These are phyloP conservation scores for Galemys pyrenaicus DNA, from an alignment of 2,113 vertebrate species.

Conservation along the genomic window DNA sequence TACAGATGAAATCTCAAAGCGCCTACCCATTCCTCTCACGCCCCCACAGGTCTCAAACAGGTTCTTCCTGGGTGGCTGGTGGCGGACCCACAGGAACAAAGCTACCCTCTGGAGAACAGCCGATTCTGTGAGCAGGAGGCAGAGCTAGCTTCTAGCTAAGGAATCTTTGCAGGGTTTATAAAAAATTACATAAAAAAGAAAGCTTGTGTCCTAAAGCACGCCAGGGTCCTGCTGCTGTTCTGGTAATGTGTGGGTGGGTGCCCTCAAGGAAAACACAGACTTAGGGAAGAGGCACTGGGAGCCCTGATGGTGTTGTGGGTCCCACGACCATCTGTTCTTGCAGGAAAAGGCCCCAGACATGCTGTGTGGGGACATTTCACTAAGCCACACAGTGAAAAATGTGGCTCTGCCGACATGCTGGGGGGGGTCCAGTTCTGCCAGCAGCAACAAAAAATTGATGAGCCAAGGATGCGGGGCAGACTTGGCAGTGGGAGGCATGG, in stretches of 20 bases:
- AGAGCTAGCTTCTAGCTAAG: conserved; percentile 65
- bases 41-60: conserved; percentile 78
- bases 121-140: conserved; percentile 58
- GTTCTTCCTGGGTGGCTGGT: conserved; percentile 76
- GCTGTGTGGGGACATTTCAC: conserved; percentile 22
- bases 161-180: conserved; percentile 67
- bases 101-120: conserved; percentile 45
- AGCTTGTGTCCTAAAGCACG: conserved; percentile 62
- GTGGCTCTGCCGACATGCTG: not conserved
- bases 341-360: conserved; percentile 39
- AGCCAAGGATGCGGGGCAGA: not conserved
- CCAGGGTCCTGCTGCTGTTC: conserved; percentile 63
- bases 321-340: conserved; percentile 64
- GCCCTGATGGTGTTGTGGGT: conserved; percentile 66
- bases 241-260: conserved; percentile 61
- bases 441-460: not conserved
- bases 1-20: conserved; percentile 64
- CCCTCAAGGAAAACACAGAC: conserved; percentile 66
- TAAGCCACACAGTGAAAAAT: not conserved
- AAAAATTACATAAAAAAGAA: conserved; percentile 70
- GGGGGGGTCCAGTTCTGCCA: not conserved
- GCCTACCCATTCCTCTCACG: conserved; percentile 54
- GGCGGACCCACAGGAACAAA: conserved; percentile 64
- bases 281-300: conserved; percentile 53
- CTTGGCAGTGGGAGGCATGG: not conserved